These are phyloP conservation scores for Dysdera silvatica DNA, from an alignment of 1,140 invertebrate genomes.

Conservation along the genomic window DNA sequence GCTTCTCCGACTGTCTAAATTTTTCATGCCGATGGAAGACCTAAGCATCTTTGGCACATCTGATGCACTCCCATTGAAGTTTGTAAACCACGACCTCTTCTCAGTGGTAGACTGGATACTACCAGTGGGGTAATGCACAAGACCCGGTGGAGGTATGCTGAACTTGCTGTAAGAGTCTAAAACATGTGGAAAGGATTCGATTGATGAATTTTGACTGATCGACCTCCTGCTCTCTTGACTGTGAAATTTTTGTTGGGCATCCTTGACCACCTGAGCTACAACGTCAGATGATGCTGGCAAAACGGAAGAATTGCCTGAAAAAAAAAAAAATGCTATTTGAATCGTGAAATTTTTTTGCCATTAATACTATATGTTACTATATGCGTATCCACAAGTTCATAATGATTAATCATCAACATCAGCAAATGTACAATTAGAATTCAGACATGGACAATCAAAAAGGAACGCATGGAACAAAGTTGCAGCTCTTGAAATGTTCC, in stretches of 20 bases:
- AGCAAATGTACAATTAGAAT: too few species aligned
- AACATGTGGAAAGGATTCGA: not conserved
- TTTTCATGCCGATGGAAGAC: not conserved
- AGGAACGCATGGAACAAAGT: too few species aligned
- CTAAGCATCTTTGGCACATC: not conserved
- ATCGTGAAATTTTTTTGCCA: not conserved
- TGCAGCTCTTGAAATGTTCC: too few species aligned
- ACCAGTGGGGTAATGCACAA: slow-evolving; percentile 24
- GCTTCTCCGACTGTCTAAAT: slow-evolving; percentile 10
- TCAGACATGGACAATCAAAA: too few species aligned
- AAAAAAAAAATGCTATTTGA: slow-evolving; percentile 7
- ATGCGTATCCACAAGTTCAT: not conserved
- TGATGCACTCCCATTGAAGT: not conserved
- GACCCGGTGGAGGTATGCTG: not conserved
- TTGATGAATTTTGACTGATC: not conserved
- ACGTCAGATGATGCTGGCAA: slow-evolving; percentile 32
- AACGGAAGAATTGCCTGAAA: slow-evolving; percentile 25
- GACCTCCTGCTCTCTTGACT: not conserved
- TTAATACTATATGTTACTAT: not conserved
- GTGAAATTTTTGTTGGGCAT: slow-evolving; percentile 11
- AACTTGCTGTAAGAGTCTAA: not conserved
- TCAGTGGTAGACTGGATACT: slow-evolving; percentile 18
- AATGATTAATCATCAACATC: not conserved
- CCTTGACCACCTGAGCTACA: slow-evolving; percentile 31
- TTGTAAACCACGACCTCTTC: slow-evolving; percentile 27